Evolutionary conservation across 1,140 invertebrate genomes (phyloP).

Genomic region (Drosophila lowei): DNA sequence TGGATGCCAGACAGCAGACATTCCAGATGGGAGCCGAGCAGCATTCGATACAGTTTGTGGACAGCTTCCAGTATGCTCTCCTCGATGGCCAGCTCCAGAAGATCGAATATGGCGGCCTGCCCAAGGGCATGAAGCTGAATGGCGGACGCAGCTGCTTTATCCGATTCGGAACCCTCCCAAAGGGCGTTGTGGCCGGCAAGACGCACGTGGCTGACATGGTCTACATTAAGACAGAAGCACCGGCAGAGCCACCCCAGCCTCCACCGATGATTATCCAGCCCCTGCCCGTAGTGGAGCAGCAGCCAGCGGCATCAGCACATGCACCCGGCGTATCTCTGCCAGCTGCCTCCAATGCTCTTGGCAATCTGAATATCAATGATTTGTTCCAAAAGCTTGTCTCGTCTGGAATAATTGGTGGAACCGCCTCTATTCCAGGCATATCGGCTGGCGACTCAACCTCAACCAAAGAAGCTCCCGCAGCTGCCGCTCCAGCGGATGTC

Average conservation of each 20-base stretch:
- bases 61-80: conserved; percentile 89
- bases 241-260: conserved; percentile 56
- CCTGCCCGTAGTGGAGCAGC: conserved; percentile 19
- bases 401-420: conserved; percentile 89
- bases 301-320: neutral
- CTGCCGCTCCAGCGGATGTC: conserved; percentile 34
- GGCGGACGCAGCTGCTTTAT: conserved; percentile 93
- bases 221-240: conserved; percentile 82
- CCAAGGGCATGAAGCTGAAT: conserved; percentile 92
- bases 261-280: conserved; percentile 51
- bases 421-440: conserved; percentile 9
- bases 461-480: conserved; percentile 10
- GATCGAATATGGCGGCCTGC: conserved; percentile 95
- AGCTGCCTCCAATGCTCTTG: conserved; percentile 47
- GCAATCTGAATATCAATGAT: conserved; percentile 89
- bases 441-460: neutral
- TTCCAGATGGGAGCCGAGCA: conserved; percentile 90
- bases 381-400: conserved; percentile 92
- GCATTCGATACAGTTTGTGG: conserved; percentile 91
- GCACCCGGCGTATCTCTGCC: conserved; percentile 44
- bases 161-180: conserved; percentile 91
- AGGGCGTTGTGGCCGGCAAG: conserved; percentile 88
- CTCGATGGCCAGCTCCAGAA: conserved; percentile 93
- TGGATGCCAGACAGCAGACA: conserved; percentile 93
- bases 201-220: conserved; percentile 89